Base-by-base conservation (phyloP, 2,888 invertebrate genomes). In the Phyllotreta cruciferae region DNA sequence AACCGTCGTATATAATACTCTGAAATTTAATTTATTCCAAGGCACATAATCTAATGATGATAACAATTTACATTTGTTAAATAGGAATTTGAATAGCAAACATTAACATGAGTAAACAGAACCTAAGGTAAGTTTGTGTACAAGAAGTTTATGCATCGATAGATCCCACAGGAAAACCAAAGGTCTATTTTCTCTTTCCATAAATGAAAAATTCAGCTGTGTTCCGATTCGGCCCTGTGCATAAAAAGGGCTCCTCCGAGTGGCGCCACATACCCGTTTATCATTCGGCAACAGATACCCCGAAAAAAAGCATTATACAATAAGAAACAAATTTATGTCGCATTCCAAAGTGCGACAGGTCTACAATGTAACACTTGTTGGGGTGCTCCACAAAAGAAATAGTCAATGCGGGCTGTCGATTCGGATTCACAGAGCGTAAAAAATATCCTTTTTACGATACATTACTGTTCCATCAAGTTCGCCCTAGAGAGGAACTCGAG, bases 381-480 rank as follows among this genome's bases (percentile, higher is more conserved):
- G 62, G 42, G 62, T 50, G 56, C 53, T 50, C 41, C 35, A 56
- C 62, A 62, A 62, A 62, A 56, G 62, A 35, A 41, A 52, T 24
- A 24, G 56, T 62, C 36, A 52, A 50, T 50, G 50, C 24, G 24
- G 38, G 50, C 55, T 56, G 56, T 11, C 47, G 42, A 49, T 62
- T 55, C 6, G 9, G 56, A 39, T 45, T 53, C 55, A 39, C 36
- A 41, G 58, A 47, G 61, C 54, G 50, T 58, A 56, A 60, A 64
- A 62, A 64, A 60, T 64, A 42, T 49, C 55, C 57, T 47, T 60
- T 57, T 62, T 64, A 24, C 24, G 24, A 24, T 62, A 64, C 45
- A 63, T 58, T 47, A 62, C 63, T 64, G 63, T 66, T 53, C 49
- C 38, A 64, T 64, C 66, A 63, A 68, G 61, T 66, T 66, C 61